phyloP scores from a whole-genome alignment of 2,113 vertebrate genomes.

The Bathybates hornii region DNA sequence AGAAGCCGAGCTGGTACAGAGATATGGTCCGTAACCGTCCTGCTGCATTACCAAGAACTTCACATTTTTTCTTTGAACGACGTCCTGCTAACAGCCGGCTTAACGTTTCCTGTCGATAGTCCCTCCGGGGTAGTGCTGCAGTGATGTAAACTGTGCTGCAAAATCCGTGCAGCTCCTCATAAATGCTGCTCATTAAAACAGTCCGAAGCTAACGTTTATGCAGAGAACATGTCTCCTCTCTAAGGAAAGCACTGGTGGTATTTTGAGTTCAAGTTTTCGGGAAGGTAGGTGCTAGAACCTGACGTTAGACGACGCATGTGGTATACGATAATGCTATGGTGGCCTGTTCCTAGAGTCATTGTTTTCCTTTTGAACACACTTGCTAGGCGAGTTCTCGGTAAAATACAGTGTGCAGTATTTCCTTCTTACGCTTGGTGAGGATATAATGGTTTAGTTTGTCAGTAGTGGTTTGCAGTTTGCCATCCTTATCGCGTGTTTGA shows the following conservation, averaged over 20 bases:
- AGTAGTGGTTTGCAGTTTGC: not conserved
- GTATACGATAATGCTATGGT: not conserved
- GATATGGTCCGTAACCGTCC: not conserved
- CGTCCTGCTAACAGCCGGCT: not conserved
- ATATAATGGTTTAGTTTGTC: not conserved
- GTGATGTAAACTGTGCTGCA: not conserved
- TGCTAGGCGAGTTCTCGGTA: not conserved
- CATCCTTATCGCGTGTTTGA: not conserved
- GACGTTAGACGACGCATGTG: not conserved
- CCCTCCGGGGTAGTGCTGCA: fast-evolving
- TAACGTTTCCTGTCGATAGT: not conserved
- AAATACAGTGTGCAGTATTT: not conserved
- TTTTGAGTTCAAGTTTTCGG: not conserved
- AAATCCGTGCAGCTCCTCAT: not conserved
- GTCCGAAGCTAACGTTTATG: not conserved
- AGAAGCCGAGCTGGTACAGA: slow-evolving; percentile 20
- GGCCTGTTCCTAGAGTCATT: not conserved
- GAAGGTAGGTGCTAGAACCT: not conserved
- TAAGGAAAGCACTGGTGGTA: not conserved
- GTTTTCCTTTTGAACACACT: not conserved
- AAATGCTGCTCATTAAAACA: not conserved
- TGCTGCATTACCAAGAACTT: not conserved
- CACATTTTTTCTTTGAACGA: not conserved
- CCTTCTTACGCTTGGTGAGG: not conserved
- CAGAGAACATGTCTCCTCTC: slow-evolving; percentile 15